Evolutionary conservation across 2,888 invertebrate species (phyloP), one percentile per base, ranked within the genome.

Genomic region (Plagodis dolabraria): DNA sequence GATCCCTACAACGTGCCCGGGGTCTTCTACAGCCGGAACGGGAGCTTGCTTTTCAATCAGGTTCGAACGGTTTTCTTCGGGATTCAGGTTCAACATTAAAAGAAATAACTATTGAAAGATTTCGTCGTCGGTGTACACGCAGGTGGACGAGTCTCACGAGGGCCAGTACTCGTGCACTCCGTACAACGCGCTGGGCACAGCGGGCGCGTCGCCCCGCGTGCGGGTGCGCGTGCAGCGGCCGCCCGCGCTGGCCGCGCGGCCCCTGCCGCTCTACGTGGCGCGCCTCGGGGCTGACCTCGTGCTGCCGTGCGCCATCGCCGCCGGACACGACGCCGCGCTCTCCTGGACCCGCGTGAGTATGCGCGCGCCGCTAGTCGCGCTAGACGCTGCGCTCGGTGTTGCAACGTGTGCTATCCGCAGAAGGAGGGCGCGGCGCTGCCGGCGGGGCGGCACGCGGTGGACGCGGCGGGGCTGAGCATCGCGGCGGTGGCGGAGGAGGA

Each of bases 151-250:
- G 80, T 95, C 95, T 7, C 98, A 98, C 85, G 96, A 96, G 65
- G 99, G 98, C 46, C 94, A 95, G 75, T 98, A 98, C 88, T 96
- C 97, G 63, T 99, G 98, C 87, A 98, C 97, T 33, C 98, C 99
- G 47, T 97, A 96, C 90, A 98, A 98, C 86, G 95, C 95, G 68
- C 94, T 98, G 77, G 98, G 98, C 52, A 96, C 97, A 35, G 96
- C 96, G 71, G 97, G 98, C 7, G 94, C 97, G 33, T 98, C 98
- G 54, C 95, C 96, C 38, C 94, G 95, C 50, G 98, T 98, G 87
- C 95, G 96, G 76, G 97, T 97, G 77, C 94, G 96, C 76, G 97
- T 97, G 67, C 96, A 96, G 93, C 95, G 96, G 67, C 97, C 98
- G 42, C 98, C 98, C 33, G 94, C 96, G 72, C 97, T 98, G 84